A percentile compares a stretch with the other conserved stretches of the same genome.
phyloP scores from a whole-genome alignment of 2,797 vertebrate species.

The Benthosema pterotum region DNA sequence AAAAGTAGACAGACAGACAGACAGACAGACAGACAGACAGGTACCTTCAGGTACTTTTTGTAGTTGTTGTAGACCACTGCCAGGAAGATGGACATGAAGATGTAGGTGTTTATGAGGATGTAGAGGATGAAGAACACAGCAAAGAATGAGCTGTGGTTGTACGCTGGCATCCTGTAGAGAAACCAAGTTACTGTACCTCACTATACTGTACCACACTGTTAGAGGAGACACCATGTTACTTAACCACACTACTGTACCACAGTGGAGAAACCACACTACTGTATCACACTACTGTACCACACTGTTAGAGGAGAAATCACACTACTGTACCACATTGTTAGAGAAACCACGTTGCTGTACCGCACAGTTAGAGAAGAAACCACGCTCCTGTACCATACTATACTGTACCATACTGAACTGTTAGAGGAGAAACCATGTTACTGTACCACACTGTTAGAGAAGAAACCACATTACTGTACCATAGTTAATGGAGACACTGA shows the following conservation, averaged over 20 bases:
- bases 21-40: too few species aligned
- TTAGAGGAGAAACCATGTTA: too few species aligned
- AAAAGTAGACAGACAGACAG: too few species aligned
- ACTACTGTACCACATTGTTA: background rate
- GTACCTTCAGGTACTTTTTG: slow-evolving; percentile 93
- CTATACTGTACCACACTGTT: background rate
- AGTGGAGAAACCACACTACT: too few species aligned
- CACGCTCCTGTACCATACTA: too few species aligned
- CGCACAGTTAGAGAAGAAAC: too few species aligned
- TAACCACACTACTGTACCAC: too few species aligned
- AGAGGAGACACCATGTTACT: too few species aligned
- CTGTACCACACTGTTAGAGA: too few species aligned
- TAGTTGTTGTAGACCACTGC: slow-evolving; percentile 97
- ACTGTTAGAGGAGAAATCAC: background rate
- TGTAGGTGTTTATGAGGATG: slow-evolving; percentile 92
- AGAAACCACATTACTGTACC: too few species aligned
- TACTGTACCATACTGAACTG: too few species aligned
- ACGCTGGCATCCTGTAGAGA: slow-evolving; percentile 90
- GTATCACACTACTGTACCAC: background rate
- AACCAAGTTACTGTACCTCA: slow-evolving; percentile 2
- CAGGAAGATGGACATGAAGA: slow-evolving; percentile 96
- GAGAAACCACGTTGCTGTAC: background rate
- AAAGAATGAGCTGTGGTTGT: slow-evolving; percentile 85
- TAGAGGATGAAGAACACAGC: slow-evolving; percentile 91
- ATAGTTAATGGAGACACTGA: background rate